phyloP scores from a whole-genome alignment of 2,113 vertebrate species.

The Psittacara wagleri region DNA sequence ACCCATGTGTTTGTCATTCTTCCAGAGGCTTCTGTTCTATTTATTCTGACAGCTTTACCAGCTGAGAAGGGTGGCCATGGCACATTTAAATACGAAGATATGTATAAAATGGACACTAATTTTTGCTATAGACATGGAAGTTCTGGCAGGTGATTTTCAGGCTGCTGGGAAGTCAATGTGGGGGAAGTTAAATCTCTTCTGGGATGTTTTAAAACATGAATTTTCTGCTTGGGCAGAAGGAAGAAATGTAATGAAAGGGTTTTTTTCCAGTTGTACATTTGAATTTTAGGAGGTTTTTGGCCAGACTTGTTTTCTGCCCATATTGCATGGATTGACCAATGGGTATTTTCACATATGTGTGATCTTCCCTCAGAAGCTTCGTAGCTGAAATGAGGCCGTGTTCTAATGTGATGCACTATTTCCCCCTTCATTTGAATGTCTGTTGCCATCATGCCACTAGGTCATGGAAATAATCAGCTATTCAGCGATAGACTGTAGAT shows the following conservation, averaged over 20 bases:
- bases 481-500: neutral
- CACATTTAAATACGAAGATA: constrained; percentile 13
- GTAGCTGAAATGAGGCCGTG: rapidly evolving
- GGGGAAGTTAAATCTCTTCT: neutral
- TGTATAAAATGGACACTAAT: neutral
- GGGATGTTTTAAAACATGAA: neutral
- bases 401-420: neutral
- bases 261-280: neutral
- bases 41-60: constrained; percentile 59
- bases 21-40: constrained; percentile 42
- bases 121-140: neutral
- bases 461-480: neutral
- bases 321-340: too few relatives aligned
- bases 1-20: constrained; percentile 61
- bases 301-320: neutral
- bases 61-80: constrained; percentile 44
- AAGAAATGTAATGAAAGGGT: neutral
- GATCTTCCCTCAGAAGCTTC: neutral
- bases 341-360: neutral
- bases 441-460: neutral
- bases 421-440: neutral
- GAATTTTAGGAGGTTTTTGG: neutral
- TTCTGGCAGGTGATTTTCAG: neutral
- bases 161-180: neutral
- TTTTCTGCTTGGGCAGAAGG: neutral